Base-by-base conservation (phyloP, 2,113 vertebrate species). In the Bos javanicus region DNA sequence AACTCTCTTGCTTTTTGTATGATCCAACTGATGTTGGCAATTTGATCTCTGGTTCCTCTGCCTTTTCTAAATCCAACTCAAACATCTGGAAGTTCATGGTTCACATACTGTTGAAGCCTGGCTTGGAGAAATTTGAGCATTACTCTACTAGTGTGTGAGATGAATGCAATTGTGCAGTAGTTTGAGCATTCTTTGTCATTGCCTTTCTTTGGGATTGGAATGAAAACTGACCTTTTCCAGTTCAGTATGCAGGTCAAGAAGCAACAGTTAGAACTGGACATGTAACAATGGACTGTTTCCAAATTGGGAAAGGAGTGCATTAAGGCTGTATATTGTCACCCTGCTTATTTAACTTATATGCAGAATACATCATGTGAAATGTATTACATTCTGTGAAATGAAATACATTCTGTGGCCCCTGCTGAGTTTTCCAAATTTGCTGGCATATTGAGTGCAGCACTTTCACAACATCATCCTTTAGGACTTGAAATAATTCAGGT, bases 111-210 rank as follows among this genome's bases (percentile, higher is more conserved):
- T 10, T 67, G 64, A 67, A 67, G 64, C 64, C 64, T 67, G 64
- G 64, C 16, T 67, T 67, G 64, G 64, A 67, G 33, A 67, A 67
- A 19, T 67, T 36, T 67, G 64, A 36, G 64, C 64, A 36, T 36
- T 36, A 36, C 33, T 67, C 36, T 19, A 8, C 64, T 67, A 67
- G 33, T 1, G 8, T n/a, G 16, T 67, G 62, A 67, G 62, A 67
- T 19, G 33, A 67, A 0, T 67, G 8, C 64, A 36, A 36, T 2
- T 19, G 33, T 67, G 64, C 2, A 0, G 17, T n/a, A 21, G 33
- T 36, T 10, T 67, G 64, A 36, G 4, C 64, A 67, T 21, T 21
- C 64, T 67, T 36, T 36, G n/a, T 1, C 33, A 36, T 36, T 36
- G 64, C n/a, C 17, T 67, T 67, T 67, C 33, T 67, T 67, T 36